Evolutionary conservation across 53 echinoderm and acorn worm species (phyloP), one percentile per base, ranked within the genome.

Genomic region (Astropecten irregularis): DNA sequence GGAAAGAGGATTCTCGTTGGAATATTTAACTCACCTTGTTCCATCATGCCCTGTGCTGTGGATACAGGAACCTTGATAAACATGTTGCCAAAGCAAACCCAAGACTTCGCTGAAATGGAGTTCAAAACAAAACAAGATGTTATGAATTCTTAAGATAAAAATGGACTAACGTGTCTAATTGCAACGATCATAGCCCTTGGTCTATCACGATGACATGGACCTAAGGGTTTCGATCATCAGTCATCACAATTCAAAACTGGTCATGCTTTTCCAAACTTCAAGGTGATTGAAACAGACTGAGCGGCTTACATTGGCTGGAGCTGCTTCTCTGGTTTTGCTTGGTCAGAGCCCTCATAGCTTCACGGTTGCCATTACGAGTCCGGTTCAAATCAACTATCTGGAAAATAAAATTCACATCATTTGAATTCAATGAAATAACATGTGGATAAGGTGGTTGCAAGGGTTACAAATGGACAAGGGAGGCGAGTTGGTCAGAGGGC

Each of bases 71-170:
- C 51, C 55, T 96, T 96, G 34, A 96, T 35, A 57, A 96, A 96
- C 59, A 88, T 96, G 64, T 93, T 89, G 22, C 97, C 97, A 90
- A 96, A 94, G 73, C 97, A 92, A 4, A 96, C 81, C 97, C 97
- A 96, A 49, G 91, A 82, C 60, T 96, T 96, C 39, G 69, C 68
- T 58, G 30, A 11, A 82, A 81, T 21, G 13, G 0, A 85, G 19
- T 5, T 42, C 33, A 84, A 29, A 47, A 25, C 5, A 31, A 49
- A 22, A 49, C 4, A 68, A 13, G 2, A 15, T 31, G 16, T 22
- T 61, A 23, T 61, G 25, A 57, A 34, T 38, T 28, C 30, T 14
- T 38, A n/a, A 52, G 44, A 2, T 19, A 11, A 44, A 18, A 13
- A 51, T 11, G n/a, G 11, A 23, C 36, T 30, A 18, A 26, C 54